Base-by-base conservation (phyloP, 1,140 invertebrate species). In the Limonius californicus region DNA sequence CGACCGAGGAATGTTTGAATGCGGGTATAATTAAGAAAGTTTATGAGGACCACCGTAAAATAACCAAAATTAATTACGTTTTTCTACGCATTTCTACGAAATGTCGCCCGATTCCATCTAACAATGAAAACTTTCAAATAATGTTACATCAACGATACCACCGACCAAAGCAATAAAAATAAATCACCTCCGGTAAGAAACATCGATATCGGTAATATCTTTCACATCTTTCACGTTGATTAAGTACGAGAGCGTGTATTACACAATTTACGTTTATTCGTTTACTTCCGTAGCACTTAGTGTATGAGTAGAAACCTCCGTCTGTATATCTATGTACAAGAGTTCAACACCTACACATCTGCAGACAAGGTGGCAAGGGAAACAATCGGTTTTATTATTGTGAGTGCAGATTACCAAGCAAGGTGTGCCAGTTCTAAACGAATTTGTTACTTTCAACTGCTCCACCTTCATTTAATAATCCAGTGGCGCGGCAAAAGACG, bases 21-120 rank as follows among this genome's bases (percentile, higher is more conserved):
- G 14, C 42, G 42, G 42, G 42, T 45, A 45, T 45, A 45, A 45
- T 45, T 45, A 45, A 45, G 42, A n/a, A 18, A n/a, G n/a, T 45
- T 15, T 45, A 45, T 18, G 42, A 45, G 42, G 42, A 45, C 42
- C 42, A 45, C 42, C 42, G 14, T 45, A 45, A 45, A 45, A 45
- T 45, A 45, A 27, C 23, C 23, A 27, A 27, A 27, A 27, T 27
- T 27, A 27, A 27, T 27, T 27, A 27, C 23, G 3, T 27, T 27
- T 27, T 27, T 27, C 3, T 27, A 4, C 3, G 3, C 9, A 27
- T 3, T 27, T 27, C 9, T 27, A 27, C 23, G 23, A 27, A 27
- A 27, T 27, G 9, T 27, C 23, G 3, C 9, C 23, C 9, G 3
- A 9, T 27, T 27, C 9, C 3, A 27, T 27, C 23, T 27, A 27